phyloP scores from a whole-genome alignment of 2,797 vertebrate genomes.

The Lagorchestes hirsutus region DNA sequence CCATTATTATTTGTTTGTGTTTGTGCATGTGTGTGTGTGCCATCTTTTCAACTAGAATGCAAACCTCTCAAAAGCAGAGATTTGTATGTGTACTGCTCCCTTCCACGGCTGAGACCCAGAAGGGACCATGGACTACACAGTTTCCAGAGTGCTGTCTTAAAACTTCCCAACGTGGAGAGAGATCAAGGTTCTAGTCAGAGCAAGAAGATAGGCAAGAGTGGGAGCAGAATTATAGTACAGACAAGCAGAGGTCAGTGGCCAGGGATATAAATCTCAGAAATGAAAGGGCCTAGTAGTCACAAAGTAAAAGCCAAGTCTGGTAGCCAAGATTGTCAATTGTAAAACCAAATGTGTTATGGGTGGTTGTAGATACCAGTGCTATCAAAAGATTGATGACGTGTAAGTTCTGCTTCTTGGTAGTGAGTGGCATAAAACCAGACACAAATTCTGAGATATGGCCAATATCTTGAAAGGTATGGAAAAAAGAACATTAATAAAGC shows the following conservation, averaged over 20 bases:
- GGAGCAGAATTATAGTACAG: background rate
- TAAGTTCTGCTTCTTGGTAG: background rate
- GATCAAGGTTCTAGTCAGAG: background rate
- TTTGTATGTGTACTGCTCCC: background rate
- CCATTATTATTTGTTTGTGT: background rate
- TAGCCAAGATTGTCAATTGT: background rate
- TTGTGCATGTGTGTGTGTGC: background rate
- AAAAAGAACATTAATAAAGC: background rate
- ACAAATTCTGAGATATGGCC: background rate
- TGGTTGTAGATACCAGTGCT: background rate
- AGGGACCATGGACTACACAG: background rate
- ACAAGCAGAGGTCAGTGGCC: background rate
- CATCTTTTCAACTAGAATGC: background rate
- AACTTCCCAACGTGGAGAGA: background rate
- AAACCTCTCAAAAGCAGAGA: background rate
- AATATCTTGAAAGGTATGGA: background rate
- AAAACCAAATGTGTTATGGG: background rate
- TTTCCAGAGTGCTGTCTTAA: background rate
- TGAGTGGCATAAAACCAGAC: background rate
- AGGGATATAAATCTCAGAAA: background rate
- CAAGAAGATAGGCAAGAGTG: background rate
- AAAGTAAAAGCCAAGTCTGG: background rate
- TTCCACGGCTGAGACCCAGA: background rate
- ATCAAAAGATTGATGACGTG: background rate
- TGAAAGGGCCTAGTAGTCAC: background rate